Evolutionary conservation across 1,140 invertebrate genomes (phyloP), one percentile per base, ranked within the genome.

Genomic region (Bathynomus jamesi): DNA sequence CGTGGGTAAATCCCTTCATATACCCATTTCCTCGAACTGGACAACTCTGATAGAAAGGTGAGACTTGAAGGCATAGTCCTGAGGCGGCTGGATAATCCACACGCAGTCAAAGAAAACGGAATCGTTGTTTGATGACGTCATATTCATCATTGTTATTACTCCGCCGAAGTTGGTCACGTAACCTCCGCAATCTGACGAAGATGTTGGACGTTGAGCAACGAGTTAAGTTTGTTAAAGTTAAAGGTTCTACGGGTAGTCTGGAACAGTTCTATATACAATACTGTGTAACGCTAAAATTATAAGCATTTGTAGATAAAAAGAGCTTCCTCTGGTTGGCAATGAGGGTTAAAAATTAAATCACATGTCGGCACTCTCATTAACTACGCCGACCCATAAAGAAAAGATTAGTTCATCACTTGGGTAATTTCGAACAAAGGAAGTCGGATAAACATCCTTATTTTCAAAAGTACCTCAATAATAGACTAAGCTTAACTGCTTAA

Each of bases 101-200:
- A 90, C 85, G 78, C 89, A 91, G 78, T 91, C 89, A 74, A 88
- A 91, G 0, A 84, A 83, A 7, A 88, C 85, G 28, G 53, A 63
- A 53, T 60, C 65, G 4, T 13, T 65, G 3, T 28, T 10, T n/a
- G 21, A 4, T 8, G 3, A 7, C 0, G 76, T 63, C 89, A 90
- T 90, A 76, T 90, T 87, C 86, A 90, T 88, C 89, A 91, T 90
- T 8, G 89, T 90, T 28, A 91, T 91, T 11, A 87, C 86, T 0
- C 89, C 89, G 3, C 89, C 89, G 17, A 87, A 83, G 78, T 89
- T 89, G 63, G 88, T 87, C 3, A 90, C 89, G 79, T 87, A 87
- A 65, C 89, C 89, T 21, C 89, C 89, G 75, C 89, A 91, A 80
- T 89, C 89, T 86, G 31, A 63, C 10, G 27, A 53, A n/a, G n/a